These are phyloP conservation scores for Hylaeus anthracinus DNA, from an alignment of 1,140 invertebrate genomes.

Conservation along the genomic window DNA sequence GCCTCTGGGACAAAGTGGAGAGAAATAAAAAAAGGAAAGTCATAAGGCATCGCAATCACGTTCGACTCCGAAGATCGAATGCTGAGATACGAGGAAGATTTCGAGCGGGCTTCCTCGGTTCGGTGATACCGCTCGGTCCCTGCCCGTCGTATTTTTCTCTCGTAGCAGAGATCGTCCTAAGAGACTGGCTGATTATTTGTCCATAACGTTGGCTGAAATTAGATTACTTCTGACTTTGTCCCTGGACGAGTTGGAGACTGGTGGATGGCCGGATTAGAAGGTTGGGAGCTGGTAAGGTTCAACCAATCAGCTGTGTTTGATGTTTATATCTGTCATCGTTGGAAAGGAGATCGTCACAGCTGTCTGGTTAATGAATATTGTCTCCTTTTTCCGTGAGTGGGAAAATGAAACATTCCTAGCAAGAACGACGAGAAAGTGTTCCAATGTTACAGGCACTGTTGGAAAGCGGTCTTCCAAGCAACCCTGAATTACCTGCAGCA, in stretches of 20 bases:
- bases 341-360: no score
- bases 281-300: no score
- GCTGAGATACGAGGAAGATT: slow-evolving; percentile 53
- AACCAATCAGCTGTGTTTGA: no score
- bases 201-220: background rate
- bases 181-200: background rate
- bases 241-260: no score
- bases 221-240: background rate
- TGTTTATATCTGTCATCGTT: no score
- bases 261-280: no score
- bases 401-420: no score
- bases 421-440: slow-evolving; percentile 44
- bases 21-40: slow-evolving; percentile 46
- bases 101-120: slow-evolving; percentile 48
- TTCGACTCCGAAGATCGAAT: slow-evolving; percentile 58
- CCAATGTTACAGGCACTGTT: slow-evolving; percentile 26
- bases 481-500: slow-evolving; percentile 62
- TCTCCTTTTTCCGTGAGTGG: no score
- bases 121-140: slow-evolving; percentile 39
- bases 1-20: slow-evolving; percentile 8
- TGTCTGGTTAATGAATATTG: no score
- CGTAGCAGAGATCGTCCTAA: slow-evolving; percentile 8
- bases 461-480: slow-evolving; percentile 29
- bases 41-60: slow-evolving; percentile 64
- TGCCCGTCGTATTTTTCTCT: slow-evolving; percentile 46